Percentiles rank a stretch among this genome's conserved stretches.
phyloP scores from a whole-genome alignment of 2,113 vertebrate species.

The Pseudorhombus dupliciocellatus region DNA sequence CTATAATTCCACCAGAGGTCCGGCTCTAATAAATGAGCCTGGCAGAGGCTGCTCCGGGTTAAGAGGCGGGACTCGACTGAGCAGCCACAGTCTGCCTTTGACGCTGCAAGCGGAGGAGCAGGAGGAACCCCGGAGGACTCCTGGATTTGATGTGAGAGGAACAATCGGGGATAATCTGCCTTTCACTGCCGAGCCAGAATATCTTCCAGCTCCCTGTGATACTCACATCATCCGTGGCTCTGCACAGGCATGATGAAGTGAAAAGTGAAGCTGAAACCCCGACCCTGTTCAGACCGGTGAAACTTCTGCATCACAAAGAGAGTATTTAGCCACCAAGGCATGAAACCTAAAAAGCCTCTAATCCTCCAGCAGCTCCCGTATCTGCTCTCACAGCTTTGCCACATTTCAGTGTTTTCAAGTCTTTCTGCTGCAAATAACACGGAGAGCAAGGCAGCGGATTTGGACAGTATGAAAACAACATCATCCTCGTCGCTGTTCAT shows the following conservation, averaged over 20 bases:
- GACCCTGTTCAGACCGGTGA: no score
- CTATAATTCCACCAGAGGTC: conserved; percentile 28
- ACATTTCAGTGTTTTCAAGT: no score
- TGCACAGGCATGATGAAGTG: conserved; percentile 31
- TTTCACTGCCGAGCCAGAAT: conserved; percentile 43
- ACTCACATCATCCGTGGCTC: neutral
- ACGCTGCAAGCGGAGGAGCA: conserved; percentile 17
- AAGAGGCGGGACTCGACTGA: neutral
- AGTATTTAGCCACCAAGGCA: no score
- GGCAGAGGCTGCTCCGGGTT: conserved; percentile 6
- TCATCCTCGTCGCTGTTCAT: no score
- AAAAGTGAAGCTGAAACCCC: neutral
- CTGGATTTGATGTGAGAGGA: conserved; percentile 50
- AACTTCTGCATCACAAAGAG: no score
- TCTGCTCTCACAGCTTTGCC: no score
- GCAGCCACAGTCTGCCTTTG: conserved; percentile 1
- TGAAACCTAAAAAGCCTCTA: no score
- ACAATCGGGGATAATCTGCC: conserved; percentile 62
- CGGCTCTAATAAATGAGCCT: conserved; percentile 40
- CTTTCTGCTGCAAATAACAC: neutral
- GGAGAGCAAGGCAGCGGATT: conserved; percentile 22
- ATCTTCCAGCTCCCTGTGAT: conserved; percentile 16
- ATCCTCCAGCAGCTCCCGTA: no score
- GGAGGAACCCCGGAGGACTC: neutral
- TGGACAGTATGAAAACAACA: neutral